phyloP scores from a whole-genome alignment of 2,797 vertebrate species.

The Acanthurus tractus region DNA sequence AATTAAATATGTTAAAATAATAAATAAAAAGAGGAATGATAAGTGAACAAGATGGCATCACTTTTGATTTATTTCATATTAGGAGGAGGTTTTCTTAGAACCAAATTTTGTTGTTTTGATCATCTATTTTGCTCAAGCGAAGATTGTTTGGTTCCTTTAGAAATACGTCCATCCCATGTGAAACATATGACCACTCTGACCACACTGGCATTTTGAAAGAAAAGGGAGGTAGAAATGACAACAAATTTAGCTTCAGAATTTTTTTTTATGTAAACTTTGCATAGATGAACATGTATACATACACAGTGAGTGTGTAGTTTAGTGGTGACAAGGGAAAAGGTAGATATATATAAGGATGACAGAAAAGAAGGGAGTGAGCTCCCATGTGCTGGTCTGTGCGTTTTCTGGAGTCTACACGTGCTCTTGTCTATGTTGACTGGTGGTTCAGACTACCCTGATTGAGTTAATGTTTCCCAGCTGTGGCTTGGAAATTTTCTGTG shows the following conservation, averaged over 20 bases:
- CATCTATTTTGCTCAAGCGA: background rate
- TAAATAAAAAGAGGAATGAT: background rate
- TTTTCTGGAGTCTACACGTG: constrained; percentile 55
- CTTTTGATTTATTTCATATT: background rate
- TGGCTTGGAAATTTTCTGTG: constrained; percentile 43
- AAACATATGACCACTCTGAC: constrained; percentile 17
- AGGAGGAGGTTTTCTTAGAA: background rate
- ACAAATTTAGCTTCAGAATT: background rate
- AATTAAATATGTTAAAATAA: background rate
- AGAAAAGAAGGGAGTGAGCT: constrained; percentile 28
- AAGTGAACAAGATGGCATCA: background rate
- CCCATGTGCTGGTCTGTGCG: constrained; percentile 36
- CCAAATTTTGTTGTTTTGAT: constrained; percentile 4
- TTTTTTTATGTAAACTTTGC: constrained; percentile 5
- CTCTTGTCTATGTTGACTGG: constrained; percentile 58
- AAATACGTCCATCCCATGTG: background rate
- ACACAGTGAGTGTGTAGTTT: constrained; percentile 21
- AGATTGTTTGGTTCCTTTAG: background rate
- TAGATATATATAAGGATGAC: background rate
- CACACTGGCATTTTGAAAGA: background rate
- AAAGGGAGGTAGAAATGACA: constrained; percentile 5
- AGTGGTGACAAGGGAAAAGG: constrained; percentile 19
- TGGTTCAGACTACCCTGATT: constrained; percentile 54
- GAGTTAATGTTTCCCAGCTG: constrained; percentile 84
- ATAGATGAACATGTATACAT: background rate